phyloP scores from a whole-genome alignment of 2,888 invertebrate genomes.

The Graphium colonna region DNA sequence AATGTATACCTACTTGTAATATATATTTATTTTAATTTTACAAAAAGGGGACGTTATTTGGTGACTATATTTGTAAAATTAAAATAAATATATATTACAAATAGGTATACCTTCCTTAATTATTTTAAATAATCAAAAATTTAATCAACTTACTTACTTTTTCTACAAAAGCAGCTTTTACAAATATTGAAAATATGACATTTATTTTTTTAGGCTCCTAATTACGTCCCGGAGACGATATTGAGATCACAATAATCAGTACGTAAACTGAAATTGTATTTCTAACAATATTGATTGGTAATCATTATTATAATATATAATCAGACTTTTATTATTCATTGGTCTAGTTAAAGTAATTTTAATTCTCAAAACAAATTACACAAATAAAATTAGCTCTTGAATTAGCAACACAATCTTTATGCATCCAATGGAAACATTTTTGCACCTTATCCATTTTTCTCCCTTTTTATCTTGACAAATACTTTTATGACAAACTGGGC shows the following conservation, averaged over 20 bases:
- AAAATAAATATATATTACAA: too few species aligned
- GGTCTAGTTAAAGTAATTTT: not conserved
- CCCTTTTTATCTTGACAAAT: too few species aligned
- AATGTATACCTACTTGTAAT: too few species aligned
- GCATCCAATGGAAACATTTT: conserved; percentile 19
- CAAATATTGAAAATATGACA: not conserved
- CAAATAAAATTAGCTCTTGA: not conserved
- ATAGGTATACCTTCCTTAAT: too few species aligned
- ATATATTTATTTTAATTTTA: too few species aligned
- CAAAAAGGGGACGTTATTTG: too few species aligned
- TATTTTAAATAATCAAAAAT: too few species aligned
- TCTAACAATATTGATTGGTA: not conserved
- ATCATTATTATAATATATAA: not conserved
- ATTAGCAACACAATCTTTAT: conserved; percentile 15
- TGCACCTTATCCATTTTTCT: conserved; percentile 21
- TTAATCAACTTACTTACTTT: too few species aligned
- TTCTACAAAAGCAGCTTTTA: not conserved
- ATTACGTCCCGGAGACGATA: too few species aligned
- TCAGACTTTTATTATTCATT: not conserved
- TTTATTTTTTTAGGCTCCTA: not conserved
- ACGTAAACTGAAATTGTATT: not conserved
- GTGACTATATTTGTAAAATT: too few species aligned
- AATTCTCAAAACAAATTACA: too few species aligned
- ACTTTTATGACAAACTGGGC: too few species aligned
- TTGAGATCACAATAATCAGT: not conserved